These are phyloP conservation scores for Coenobita brevimanus DNA, from an alignment of 1,140 invertebrate species.

Conservation along the genomic window DNA sequence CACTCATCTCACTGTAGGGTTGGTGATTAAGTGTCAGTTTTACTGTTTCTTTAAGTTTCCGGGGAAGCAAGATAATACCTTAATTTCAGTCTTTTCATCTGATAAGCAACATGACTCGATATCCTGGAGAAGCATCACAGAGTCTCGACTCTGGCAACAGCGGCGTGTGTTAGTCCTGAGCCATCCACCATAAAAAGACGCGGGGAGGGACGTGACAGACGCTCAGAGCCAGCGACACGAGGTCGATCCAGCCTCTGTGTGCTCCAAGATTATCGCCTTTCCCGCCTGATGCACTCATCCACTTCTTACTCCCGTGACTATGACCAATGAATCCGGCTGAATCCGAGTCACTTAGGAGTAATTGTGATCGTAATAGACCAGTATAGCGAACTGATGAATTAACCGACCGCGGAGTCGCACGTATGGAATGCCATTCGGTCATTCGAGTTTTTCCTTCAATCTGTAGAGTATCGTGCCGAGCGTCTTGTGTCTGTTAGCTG, in stretches of 20 bases:
- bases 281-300: background rate
- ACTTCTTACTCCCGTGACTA: constrained; percentile 6
- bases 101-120: too few species aligned
- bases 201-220: background rate
- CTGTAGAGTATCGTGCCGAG: too few species aligned
- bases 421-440: background rate
- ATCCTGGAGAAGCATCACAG: too few species aligned
- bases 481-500: too few species aligned
- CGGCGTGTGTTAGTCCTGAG: constrained; percentile 3
- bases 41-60: too few species aligned
- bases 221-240: background rate
- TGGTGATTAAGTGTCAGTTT: too few species aligned
- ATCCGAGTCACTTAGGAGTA: constrained; percentile 60
- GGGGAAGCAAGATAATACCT: too few species aligned
- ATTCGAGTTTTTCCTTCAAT: background rate
- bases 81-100: too few species aligned
- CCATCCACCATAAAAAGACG: constrained; percentile 25
- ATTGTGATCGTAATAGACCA: constrained; percentile 62
- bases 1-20: too few species aligned
- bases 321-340: constrained; percentile 39
- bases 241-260: background rate
- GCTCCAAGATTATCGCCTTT: constrained; percentile 7
- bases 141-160: too few species aligned
- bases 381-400: constrained; percentile 53
- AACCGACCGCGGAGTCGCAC: constrained; percentile 45